A percentile compares a stretch with the other conserved stretches of the same genome.
phyloP scores from a whole-genome alignment of 2,888 invertebrate species.

The Himalopsyche anomala region DNA sequence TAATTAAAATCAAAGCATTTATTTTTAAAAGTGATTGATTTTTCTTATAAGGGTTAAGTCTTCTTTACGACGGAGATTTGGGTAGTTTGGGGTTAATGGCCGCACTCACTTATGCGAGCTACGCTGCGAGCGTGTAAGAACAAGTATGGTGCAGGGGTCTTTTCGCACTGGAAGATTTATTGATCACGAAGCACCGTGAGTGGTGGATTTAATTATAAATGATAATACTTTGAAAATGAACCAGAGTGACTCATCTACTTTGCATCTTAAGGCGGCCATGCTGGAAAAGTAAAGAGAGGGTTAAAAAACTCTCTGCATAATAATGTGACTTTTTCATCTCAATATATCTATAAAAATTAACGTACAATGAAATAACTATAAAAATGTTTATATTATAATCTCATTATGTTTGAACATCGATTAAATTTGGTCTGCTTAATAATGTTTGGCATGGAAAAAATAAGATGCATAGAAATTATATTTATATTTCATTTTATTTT shows the following conservation, averaged over 20 bases:
- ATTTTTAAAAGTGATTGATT: not conserved
- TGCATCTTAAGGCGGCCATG: not conserved
- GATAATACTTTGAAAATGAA: not conserved
- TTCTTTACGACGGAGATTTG: slow-evolving; percentile 20
- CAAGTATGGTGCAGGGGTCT: not conserved
- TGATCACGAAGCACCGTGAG: not conserved
- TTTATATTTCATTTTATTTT: too few relatives aligned
- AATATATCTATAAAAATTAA: too few relatives aligned
- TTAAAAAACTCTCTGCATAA: not conserved
- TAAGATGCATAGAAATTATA: too few relatives aligned
- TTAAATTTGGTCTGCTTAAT: too few relatives aligned
- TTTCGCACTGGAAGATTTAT: slow-evolving; percentile 18
- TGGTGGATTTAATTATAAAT: slow-evolving; percentile 14
- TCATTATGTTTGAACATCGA: too few relatives aligned
- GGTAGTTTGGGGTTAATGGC: slow-evolving; percentile 3
- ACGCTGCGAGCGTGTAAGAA: slow-evolving; percentile 6
- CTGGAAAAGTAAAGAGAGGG: not conserved
- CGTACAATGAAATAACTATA: too few relatives aligned
- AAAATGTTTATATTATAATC: too few relatives aligned
- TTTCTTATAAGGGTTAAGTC: not conserved
- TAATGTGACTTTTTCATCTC: too few relatives aligned
- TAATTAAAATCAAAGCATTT: too few relatives aligned
- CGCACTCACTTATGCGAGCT: not conserved
- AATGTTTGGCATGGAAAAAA: too few relatives aligned
- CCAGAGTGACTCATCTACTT: slow-evolving; percentile 14